Evolutionary conservation across 2,797 vertebrate species (phyloP).

Genomic region (Amazona finschi): DNA sequence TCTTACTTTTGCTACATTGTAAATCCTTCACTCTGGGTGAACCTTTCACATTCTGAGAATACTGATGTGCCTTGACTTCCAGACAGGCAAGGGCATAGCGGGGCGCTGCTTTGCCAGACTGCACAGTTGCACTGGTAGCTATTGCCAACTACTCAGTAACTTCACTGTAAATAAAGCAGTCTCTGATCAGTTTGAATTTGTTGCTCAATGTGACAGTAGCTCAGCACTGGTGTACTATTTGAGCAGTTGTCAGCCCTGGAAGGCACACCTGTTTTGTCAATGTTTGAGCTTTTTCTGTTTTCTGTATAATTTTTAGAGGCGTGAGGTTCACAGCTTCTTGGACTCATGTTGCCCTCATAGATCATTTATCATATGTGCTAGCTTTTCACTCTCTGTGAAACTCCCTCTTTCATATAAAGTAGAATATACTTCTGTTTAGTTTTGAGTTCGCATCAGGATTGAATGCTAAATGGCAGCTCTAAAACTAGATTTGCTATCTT

Average conservation of each 20-base stretch:
- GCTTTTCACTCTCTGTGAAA: neutral
- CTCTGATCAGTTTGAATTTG: constrained; percentile 10
- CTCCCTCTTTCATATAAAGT: neutral
- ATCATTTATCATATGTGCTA: neutral
- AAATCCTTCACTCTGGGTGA: neutral
- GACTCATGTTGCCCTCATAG: neutral
- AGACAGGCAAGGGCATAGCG: neutral
- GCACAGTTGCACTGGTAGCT: neutral
- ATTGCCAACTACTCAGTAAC: neutral
- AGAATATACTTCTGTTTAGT: neutral
- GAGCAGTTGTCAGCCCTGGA: neutral
- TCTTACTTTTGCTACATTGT: neutral
- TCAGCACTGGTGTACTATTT: neutral
- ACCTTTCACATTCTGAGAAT: neutral
- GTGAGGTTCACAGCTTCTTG: neutral
- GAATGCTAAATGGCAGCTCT: neutral
- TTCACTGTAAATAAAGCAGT: neutral
- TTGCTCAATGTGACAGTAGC: neutral
- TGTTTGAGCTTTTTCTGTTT: neutral
- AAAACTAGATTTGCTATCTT: neutral
- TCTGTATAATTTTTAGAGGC: neutral
- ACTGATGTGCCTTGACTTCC: constrained; percentile 22
- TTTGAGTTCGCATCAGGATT: neutral
- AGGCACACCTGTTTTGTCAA: neutral
- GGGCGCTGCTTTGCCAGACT: neutral